Evolutionary conservation across 2,888 invertebrate species (phyloP).

Genomic region (Zeuzera pyrina): DNA sequence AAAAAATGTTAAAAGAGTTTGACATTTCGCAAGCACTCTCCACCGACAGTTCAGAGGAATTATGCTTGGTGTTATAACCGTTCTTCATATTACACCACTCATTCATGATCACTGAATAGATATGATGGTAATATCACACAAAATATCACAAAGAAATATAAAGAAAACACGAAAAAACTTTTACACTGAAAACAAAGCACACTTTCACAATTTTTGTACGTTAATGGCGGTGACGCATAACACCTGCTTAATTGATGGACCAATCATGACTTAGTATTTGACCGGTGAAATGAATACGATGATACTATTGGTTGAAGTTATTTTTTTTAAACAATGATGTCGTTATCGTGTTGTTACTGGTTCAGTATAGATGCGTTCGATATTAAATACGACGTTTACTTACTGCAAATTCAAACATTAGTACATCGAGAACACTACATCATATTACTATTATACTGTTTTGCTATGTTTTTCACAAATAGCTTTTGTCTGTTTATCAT

Average conservation of each 20-base stretch:
- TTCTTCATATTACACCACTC: constrained; percentile 64
- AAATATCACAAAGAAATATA: constrained; percentile 32
- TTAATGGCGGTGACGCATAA: constrained; percentile 71
- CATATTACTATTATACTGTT: too few species aligned
- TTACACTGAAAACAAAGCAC: constrained; percentile 35
- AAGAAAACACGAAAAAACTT: constrained; percentile 1
- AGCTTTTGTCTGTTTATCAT: too few species aligned
- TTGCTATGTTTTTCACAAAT: too few species aligned
- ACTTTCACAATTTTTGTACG: constrained; percentile 56
- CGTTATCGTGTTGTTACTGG: constrained; percentile 22
- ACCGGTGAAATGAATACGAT: constrained; percentile 52
- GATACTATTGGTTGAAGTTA: constrained; percentile 38
- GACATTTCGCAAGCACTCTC: constrained; percentile 78
- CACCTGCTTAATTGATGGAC: constrained; percentile 49
- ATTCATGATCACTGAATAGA: too few species aligned
- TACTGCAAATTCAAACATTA: neutral
- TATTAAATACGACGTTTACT: constrained; percentile 6
- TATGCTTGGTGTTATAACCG: constrained; percentile 42
- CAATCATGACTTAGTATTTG: constrained; percentile 45
- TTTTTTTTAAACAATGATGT: constrained; percentile 40
- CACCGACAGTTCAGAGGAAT: constrained; percentile 71
- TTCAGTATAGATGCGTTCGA: constrained; percentile 25
- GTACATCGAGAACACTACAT: too few species aligned
- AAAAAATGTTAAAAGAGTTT: constrained; percentile 73
- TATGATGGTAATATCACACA: too few species aligned